Evolutionary conservation across 2,797 vertebrate species (phyloP), one percentile per base, ranked within the genome.

Genomic region (Enteromius mattozi): DNA sequence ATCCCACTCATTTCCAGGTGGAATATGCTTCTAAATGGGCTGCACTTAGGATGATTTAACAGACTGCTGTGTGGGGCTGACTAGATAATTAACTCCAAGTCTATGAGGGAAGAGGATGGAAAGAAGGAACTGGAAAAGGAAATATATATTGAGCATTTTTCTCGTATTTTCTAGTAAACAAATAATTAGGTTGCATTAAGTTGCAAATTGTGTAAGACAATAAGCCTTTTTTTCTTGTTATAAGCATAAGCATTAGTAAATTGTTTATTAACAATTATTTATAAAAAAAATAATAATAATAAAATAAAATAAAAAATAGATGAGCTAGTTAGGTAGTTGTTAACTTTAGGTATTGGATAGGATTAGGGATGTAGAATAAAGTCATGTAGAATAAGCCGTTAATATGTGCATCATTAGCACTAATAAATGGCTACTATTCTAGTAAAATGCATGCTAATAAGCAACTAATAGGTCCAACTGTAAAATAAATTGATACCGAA

Each of bases 1-100:
- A 88, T 89, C 82, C 82, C 75, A 56, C 84, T 90, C 88, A 87
- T 88, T 88, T 87, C 78, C 74, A 82, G 82, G 74, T 82, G 85
- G 86, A 87, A 88, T 89, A 87, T 87, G 83, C 83, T 88, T 88
- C 82, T 78, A 87, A 90, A 89, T 83, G 82, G 80, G 79, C 82
- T 82, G 86, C 75, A 75, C 70, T 87, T 86, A 83, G 82, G 88
- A 69, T 87, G 83, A 86, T 88, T 87, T 87, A 86, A 86, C 77
- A 51, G 83, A 82, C 42, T 45, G 63, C 81, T 82, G 71, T 82
- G 70, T 78, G 68, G 35, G 27, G 66, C 56, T 79, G 66, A 71
- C 76, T 61, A 82, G 85, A 86, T 86, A 78, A 86, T 86, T 78
- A 82, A 69, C 65, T 83, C 47, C 0, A 6, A 14, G 30, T 54